Percentiles rank a stretch among this genome's conserved stretches.
Evolutionary conservation across 2,113 vertebrate genomes (phyloP).

Genomic region (human (Homo sapiens)): DNA sequence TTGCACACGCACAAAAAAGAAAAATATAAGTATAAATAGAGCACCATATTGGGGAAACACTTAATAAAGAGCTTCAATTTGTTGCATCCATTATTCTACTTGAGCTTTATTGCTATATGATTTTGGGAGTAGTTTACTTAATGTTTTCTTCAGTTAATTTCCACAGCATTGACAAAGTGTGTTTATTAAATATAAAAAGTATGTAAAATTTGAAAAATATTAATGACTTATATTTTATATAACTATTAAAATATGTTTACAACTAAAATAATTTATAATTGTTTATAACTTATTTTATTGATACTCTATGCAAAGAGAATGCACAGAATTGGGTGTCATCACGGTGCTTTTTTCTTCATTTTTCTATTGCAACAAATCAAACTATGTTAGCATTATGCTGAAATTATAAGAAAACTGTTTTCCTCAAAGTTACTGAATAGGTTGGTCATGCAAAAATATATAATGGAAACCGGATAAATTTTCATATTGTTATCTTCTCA

Average conservation of each 20-base stretch:
- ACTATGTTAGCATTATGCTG: background rate
- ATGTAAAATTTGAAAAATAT: background rate
- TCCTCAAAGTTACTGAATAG: background rate
- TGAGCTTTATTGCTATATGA: background rate
- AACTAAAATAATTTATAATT: background rate
- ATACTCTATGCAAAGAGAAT: background rate
- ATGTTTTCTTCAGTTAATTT: background rate
- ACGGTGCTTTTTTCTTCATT: background rate
- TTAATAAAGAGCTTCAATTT: background rate
- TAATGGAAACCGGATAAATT: background rate
- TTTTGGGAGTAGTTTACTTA: background rate
- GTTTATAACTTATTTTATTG: background rate
- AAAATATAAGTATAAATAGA: background rate
- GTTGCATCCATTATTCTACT: background rate
- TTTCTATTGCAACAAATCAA: background rate
- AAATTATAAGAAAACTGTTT: slow-evolving; percentile 12
- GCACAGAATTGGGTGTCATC: background rate
- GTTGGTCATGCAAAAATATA: background rate
- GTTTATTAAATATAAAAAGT: background rate
- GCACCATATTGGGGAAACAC: background rate
- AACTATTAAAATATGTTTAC: background rate
- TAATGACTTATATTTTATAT: background rate
- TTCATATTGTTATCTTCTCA: background rate
- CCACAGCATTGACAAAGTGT: background rate
- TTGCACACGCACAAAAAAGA: background rate